Base-by-base conservation (phyloP, 2,888 invertebrate genomes). In the Watsonalla binaria region DNA sequence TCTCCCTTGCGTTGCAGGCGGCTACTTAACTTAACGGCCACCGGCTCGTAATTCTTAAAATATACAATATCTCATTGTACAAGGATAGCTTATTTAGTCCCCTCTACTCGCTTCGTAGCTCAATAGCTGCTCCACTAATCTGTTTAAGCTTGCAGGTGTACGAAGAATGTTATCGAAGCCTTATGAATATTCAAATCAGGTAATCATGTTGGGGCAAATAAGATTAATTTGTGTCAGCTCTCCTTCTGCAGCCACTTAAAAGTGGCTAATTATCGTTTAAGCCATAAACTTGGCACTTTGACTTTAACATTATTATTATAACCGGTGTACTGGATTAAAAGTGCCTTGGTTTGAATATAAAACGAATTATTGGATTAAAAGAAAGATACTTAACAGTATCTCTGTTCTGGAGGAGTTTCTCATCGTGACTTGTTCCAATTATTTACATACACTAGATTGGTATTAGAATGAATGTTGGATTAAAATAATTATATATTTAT, bases 181-280 rank as follows among this genome's bases (percentile, higher is more conserved):
- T 73, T 63, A 78, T 80, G 75, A 80, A 80, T 80, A 80, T 80
- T 78, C 77, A 78, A 61, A 66, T 61, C 64, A 62, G 68, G 74
- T 77, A 78, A 77, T 76, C 70, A 70, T 66, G 69, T 68, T 66
- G 61, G 66, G 55, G 67, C 73, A 73, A 74, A 80, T 75, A 74
- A 68, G 73, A 77, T 79, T 78, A 78, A 74, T 74, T 73, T 66
- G 63, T 70, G 74, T 71, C 73, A 72, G 68, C 65, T 69, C 69
- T 57, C 57, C 59, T 59, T 52, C 15, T 57, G 59, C 60, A 63
- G 57, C 63, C 60, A 63, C 62, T 61, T 57, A 59, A 59, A 57
- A 59, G 59, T 62, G 57, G 59, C 65, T 56, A 63, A 64, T 63
- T 49, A 39, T 14, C 15, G 49, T 63, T 51, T 51, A 53, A 50